Evolutionary conservation across 2,888 invertebrate species (phyloP).

Genomic region (Poecilus cupreus): DNA sequence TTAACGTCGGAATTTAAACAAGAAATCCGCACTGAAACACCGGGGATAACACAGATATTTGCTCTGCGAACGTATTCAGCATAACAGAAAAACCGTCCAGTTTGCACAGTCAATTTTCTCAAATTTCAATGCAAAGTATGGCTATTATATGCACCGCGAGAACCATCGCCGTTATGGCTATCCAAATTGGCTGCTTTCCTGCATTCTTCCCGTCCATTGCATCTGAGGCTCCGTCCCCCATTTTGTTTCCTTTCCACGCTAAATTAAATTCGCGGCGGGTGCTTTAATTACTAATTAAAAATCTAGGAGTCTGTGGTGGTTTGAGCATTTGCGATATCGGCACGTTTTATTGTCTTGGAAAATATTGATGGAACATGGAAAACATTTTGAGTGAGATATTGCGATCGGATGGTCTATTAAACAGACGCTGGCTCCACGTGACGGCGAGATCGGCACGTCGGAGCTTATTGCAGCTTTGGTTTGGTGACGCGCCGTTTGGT

Average conservation of each 20-base stretch:
- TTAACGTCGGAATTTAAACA: not conserved
- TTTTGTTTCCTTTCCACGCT: not conserved
- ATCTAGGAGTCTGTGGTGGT: slow-evolving; percentile 17
- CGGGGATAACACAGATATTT: slow-evolving; percentile 6
- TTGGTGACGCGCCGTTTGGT: not conserved
- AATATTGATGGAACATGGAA: slow-evolving; percentile 52
- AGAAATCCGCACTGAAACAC: not conserved
- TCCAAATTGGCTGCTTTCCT: slow-evolving; percentile 13
- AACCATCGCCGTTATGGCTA: not conserved
- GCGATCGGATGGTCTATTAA: slow-evolving; percentile 16
- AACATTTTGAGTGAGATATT: slow-evolving; percentile 46
- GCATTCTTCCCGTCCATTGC: slow-evolving; percentile 8
- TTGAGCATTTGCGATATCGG: not conserved
- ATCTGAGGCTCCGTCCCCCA: not conserved
- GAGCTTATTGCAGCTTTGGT: not conserved
- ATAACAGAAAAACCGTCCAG: slow-evolving; percentile 9
- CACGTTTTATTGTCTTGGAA: slow-evolving; percentile 54
- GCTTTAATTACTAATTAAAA: slow-evolving; percentile 53
- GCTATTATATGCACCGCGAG: slow-evolving; percentile 16
- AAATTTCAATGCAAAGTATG: slow-evolving; percentile 18
- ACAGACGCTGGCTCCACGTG: slow-evolving; percentile 5
- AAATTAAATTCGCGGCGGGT: slow-evolving; percentile 27
- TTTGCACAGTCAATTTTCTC: slow-evolving; percentile 3
- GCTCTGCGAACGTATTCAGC: not conserved
- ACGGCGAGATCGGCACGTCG: not conserved